These are phyloP conservation scores for Amblyornis subalaris DNA, from an alignment of 2,113 vertebrate genomes.

Conservation along the genomic window DNA sequence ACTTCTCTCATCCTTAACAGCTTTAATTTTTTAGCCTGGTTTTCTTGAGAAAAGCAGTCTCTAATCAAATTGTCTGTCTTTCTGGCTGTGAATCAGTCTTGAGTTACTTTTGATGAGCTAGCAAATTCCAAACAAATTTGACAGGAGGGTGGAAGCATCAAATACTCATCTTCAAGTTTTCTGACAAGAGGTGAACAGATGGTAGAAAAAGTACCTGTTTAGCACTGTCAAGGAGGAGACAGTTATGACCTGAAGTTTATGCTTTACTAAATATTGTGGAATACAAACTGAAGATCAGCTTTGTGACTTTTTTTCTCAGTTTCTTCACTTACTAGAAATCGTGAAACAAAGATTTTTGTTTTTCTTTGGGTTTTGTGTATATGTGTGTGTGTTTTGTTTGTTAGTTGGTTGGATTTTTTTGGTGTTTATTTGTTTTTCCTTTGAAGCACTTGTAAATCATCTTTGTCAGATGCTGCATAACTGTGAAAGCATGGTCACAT, in stretches of 20 bases:
- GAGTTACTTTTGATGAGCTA: neutral
- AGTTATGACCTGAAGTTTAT: neutral
- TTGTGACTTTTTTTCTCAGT: neutral
- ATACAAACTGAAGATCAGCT: neutral
- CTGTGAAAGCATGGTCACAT: neutral
- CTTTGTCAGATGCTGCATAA: neutral
- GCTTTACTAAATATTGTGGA: neutral
- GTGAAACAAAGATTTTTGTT: neutral
- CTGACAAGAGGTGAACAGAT: neutral
- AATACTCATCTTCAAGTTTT: neutral
- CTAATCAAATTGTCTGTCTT: neutral
- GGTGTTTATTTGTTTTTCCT: rapidly evolving
- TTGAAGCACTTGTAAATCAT: neutral
- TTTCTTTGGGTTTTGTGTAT: neutral
- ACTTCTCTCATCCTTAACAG: neutral
- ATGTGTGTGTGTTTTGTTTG: neutral
- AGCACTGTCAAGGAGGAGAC: neutral
- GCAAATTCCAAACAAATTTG: neutral
- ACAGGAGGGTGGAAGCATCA: neutral
- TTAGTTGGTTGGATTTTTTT: neutral
- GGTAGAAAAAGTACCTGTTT: neutral
- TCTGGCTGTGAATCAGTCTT: neutral
- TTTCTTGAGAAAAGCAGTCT: neutral
- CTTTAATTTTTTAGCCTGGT: neutral
- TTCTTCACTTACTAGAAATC: neutral